phyloP scores from a whole-genome alignment of 2,113 vertebrate genomes.

The Gobio gobio region DNA sequence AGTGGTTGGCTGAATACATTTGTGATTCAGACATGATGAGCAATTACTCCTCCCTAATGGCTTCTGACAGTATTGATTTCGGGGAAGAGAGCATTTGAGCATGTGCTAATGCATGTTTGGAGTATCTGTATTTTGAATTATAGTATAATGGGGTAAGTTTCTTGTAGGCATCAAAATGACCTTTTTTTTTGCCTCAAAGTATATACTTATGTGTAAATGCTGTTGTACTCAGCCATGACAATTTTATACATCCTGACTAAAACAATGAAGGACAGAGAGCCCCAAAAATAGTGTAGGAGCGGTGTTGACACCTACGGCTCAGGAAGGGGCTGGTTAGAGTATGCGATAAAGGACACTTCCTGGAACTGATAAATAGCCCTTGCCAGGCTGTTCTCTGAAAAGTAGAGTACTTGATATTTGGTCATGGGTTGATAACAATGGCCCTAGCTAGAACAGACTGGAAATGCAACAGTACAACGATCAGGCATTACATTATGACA shows the following conservation, averaged over 20 bases:
- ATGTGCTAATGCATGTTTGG: constrained; percentile 32
- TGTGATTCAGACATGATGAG: constrained; percentile 35
- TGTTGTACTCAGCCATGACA: neutral
- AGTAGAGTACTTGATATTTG: constrained; percentile 25
- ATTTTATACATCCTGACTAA: neutral
- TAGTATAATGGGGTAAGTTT: neutral
- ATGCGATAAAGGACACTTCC: constrained; percentile 31
- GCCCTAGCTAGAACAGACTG: constrained; percentile 7
- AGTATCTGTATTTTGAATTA: neutral
- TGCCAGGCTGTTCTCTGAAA: constrained; percentile 16
- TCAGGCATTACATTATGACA: too few species aligned
- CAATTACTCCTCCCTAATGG: constrained; percentile 36
- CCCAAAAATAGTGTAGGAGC: constrained; percentile 19
- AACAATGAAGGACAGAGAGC: constrained; percentile 2
- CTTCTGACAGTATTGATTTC: constrained; percentile 31
- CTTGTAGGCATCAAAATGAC: neutral
- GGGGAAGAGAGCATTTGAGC: neutral
- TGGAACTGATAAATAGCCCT: constrained; percentile 31
- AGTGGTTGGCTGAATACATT: constrained; percentile 35
- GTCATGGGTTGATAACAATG: constrained; percentile 24
- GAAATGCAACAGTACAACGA: neutral
- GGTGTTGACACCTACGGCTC: neutral
- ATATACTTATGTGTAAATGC: neutral
- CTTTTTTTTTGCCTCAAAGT: neutral
- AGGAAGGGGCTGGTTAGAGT: constrained; percentile 9